Percentiles rank a stretch among this genome's conserved stretches.
These are phyloP conservation scores for Tinea semifulvella DNA, from an alignment of 2,888 invertebrate species.

Conservation along the genomic window DNA sequence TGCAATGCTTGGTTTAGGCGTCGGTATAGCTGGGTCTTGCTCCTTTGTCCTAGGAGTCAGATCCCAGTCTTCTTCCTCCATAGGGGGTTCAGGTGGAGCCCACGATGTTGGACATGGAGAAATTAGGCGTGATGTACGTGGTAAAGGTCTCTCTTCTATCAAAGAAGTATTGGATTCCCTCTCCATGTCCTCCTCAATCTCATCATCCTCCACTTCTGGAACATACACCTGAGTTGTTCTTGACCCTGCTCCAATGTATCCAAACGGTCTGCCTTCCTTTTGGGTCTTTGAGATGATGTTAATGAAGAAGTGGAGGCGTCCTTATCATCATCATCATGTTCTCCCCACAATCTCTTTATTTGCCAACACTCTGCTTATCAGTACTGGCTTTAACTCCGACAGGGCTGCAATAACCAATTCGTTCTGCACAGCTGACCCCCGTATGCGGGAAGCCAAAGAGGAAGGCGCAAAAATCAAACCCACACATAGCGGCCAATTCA, in stretches of 20 bases:
- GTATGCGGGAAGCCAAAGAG: constrained; percentile 20
- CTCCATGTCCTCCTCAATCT: background rate
- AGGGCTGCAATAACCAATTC: constrained; percentile 20
- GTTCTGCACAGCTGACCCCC: constrained; percentile 21
- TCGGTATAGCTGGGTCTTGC: constrained; percentile 19
- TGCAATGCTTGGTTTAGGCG: constrained; percentile 16
- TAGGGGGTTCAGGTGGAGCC: background rate
- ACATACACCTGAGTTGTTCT: background rate
- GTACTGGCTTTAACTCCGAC: constrained; percentile 19
- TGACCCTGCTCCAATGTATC: background rate
- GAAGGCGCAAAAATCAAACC: constrained; percentile 21
- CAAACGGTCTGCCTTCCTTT: constrained; percentile 4
- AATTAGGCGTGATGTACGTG: background rate
- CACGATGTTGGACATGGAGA: background rate
- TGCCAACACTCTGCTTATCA: constrained; percentile 19
- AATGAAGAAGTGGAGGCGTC: background rate
- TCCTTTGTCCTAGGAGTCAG: constrained; percentile 18
- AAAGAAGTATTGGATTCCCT: background rate
- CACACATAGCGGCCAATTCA: constrained; percentile 24
- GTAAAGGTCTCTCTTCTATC: background rate
- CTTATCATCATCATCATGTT: background rate
- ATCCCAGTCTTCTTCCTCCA: constrained; percentile 12
- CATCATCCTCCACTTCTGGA: too few species aligned
- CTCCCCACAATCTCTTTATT: background rate
- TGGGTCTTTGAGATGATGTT: background rate